Conservation (phyloP, 2,113 vertebrate species). For the Lycaon pictus region DNA sequence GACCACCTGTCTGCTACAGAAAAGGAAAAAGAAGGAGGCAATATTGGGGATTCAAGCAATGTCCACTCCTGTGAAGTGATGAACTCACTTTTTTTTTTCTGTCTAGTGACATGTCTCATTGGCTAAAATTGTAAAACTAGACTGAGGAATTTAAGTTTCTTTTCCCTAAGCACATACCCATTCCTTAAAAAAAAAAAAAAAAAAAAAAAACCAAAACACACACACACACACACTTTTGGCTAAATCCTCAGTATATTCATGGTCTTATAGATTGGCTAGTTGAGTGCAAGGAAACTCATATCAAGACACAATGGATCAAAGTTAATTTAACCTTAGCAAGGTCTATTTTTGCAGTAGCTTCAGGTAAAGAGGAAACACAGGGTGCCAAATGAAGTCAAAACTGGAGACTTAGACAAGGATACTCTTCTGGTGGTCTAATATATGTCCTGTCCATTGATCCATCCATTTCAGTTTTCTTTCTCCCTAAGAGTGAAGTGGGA, state of each 20-base stretch:
- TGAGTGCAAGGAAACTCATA: background rate
- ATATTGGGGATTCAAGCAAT: background rate
- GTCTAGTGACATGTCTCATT: background rate
- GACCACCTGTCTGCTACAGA: background rate
- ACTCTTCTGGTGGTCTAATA: too few species aligned
- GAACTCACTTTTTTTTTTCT: background rate
- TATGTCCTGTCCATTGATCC: background rate
- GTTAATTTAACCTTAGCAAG: background rate
- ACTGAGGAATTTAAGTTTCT: background rate
- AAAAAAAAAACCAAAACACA: background rate
- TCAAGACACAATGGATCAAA: constrained; percentile 33
- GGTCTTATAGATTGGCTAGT: background rate
- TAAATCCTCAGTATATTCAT: background rate
- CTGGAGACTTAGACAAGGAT: background rate
- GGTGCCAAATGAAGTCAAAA: background rate
- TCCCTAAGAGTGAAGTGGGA: background rate
- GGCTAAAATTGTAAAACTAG: background rate
- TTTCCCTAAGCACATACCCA: background rate
- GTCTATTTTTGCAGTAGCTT: background rate
- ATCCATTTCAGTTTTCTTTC: background rate
- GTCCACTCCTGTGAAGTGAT: background rate
- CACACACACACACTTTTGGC: background rate
- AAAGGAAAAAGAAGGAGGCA: background rate
- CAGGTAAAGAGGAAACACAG: background rate
- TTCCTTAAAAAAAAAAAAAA: background rate